Percentiles rank a stretch among this genome's conserved stretches.
phyloP scores from a whole-genome alignment of 53 echinoderm and acorn worm genomes.

The Hippasteria phrygiana region DNA sequence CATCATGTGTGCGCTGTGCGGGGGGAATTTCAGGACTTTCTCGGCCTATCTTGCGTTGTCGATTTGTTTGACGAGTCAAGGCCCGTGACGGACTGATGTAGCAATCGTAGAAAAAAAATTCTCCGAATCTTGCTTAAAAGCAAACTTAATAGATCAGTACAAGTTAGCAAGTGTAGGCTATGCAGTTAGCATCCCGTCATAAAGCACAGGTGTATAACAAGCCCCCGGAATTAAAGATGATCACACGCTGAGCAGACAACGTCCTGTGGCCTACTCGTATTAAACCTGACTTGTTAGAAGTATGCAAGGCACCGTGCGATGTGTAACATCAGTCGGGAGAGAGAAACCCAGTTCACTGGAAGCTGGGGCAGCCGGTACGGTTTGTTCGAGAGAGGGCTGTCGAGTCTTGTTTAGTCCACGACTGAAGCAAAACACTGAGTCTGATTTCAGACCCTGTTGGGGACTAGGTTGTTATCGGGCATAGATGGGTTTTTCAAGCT shows the following conservation, averaged over 20 bases:
- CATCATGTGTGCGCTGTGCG: constrained; percentile 39
- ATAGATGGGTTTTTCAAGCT: constrained; percentile 7
- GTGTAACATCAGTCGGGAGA: background rate
- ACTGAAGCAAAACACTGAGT: constrained; percentile 53
- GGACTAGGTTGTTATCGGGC: constrained; percentile 21
- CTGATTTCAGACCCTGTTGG: constrained; percentile 32
- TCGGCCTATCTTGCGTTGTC: background rate
- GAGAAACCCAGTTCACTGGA: constrained; percentile 33
- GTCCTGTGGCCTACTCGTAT: constrained; percentile 23
- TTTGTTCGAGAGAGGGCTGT: constrained; percentile 19
- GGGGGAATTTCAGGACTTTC: background rate
- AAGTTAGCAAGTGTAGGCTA: background rate
- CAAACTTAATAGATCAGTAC: background rate
- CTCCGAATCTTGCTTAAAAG: background rate
- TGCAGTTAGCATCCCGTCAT: background rate
- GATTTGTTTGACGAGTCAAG: background rate
- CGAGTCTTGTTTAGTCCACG: constrained; percentile 51
- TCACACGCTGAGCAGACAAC: constrained; percentile 42
- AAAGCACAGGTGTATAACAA: constrained; percentile 41
- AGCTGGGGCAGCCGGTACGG: constrained; percentile 40
- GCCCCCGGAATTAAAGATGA: background rate
- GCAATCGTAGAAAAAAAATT: background rate
- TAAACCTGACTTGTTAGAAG: constrained; percentile 2
- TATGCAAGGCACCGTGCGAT: background rate
- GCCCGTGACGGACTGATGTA: background rate